A percentile compares a stretch with the other conserved stretches of the same genome.
phyloP scores from a whole-genome alignment of 1,140 invertebrate species.

The Ceratosolen solmsi region DNA sequence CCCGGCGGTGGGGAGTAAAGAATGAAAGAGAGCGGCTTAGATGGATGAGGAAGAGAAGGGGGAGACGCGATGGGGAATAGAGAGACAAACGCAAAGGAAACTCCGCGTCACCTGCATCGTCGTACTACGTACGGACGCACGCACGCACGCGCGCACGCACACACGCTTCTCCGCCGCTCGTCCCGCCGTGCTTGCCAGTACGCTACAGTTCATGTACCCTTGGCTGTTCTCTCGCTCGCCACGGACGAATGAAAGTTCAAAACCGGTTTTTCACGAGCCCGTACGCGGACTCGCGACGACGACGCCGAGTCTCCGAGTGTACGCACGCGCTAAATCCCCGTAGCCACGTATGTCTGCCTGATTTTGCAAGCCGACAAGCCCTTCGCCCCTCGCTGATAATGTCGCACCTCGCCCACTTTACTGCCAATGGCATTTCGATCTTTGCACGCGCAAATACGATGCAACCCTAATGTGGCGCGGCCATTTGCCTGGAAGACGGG shows the following conservation, averaged over 20 bases:
- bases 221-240: neutral
- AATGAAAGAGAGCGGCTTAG: constrained; percentile 34
- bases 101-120: constrained; percentile 46
- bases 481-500: neutral
- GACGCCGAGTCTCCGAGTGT: neutral
- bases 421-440: neutral
- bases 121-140: constrained; percentile 2
- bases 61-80: neutral
- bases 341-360: neutral
- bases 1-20: neutral
- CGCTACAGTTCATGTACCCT: constrained; percentile 45
- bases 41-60: neutral
- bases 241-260: constrained; percentile 52
- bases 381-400: neutral
- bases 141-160: neutral
- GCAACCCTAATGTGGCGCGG: neutral
- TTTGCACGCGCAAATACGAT: neutral
- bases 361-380: neutral
- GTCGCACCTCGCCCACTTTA: neutral
- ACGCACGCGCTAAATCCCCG: neutral
- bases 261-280: constrained; percentile 53
- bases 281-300: neutral
- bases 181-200: neutral
- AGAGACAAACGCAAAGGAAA: constrained; percentile 14
- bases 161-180: neutral